These are phyloP conservation scores for Drusus annulatus DNA, from an alignment of 1,140 invertebrate genomes.

Conservation along the genomic window DNA sequence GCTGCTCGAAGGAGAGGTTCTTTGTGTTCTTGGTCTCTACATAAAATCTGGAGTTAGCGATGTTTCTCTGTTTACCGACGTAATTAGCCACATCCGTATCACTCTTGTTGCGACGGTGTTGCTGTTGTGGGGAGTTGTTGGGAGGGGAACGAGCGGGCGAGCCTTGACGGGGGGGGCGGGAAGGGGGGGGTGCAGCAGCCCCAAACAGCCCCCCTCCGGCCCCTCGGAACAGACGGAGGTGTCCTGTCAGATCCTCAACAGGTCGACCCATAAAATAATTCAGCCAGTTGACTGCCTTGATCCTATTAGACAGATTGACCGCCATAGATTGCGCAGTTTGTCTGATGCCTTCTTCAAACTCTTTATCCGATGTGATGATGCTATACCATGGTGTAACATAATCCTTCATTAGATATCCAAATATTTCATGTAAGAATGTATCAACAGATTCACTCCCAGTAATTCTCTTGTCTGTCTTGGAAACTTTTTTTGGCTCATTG, in stretches of 20 bases:
- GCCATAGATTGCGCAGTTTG: constrained; percentile 72
- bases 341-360: constrained; percentile 73
- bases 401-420: constrained; percentile 83
- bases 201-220: constrained; percentile 74
- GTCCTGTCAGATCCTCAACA: constrained; percentile 92
- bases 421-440: constrained; percentile 72
- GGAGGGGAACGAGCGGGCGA: constrained; percentile 53
- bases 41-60: constrained; percentile 68
- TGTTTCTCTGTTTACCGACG: constrained; percentile 60
- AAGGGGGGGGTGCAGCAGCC: constrained; percentile 65
- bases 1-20: constrained; percentile 75
- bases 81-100: constrained; percentile 76
- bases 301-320: constrained; percentile 75
- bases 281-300: constrained; percentile 93
- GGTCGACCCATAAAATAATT: constrained; percentile 88
- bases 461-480: constrained; percentile 37
- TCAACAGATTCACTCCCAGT: constrained; percentile 69
- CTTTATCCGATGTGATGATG: constrained; percentile 72
- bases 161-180: constrained; percentile 66
- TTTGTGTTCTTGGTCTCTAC: constrained; percentile 64
- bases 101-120: constrained; percentile 80
- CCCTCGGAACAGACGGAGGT: constrained; percentile 87
- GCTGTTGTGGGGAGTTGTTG: constrained; percentile 66
- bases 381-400: constrained; percentile 87
- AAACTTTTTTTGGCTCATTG: constrained; percentile 41